These are phyloP conservation scores for Centruroides vittatus DNA, from an alignment of 1,140 invertebrate genomes.

Conservation along the genomic window DNA sequence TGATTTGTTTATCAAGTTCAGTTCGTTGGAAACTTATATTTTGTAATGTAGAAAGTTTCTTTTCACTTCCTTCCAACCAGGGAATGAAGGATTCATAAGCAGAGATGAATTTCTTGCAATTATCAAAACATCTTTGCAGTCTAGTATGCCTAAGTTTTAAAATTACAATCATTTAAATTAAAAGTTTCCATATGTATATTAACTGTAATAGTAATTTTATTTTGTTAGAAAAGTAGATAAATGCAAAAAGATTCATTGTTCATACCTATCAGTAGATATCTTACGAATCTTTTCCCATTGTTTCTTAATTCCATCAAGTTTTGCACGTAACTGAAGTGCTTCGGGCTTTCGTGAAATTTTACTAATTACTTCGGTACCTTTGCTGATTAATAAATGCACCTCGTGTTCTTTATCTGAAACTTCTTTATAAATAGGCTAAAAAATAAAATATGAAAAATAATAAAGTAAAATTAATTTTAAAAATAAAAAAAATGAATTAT, in stretches of 20 bases:
- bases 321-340: conserved; percentile 39
- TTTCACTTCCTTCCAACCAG: conserved; percentile 74
- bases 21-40: conserved; percentile 66
- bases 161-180: too few relatives aligned
- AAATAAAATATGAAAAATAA: neutral
- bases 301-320: conserved; percentile 70
- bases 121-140: conserved; percentile 76
- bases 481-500: too few relatives aligned
- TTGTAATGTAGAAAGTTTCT: conserved; percentile 60
- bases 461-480: too few relatives aligned
- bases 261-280: conserved; percentile 50
- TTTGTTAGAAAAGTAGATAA: too few relatives aligned
- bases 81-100: conserved; percentile 69
- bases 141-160: conserved; percentile 46
- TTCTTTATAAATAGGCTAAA: conserved; percentile 62
- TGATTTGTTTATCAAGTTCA: conserved; percentile 73
- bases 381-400: conserved; percentile 83
- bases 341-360: conserved; percentile 36
- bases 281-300: conserved; percentile 81
- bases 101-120: conserved; percentile 77
- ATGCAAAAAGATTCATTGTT: too few relatives aligned
- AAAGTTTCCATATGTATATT: too few relatives aligned
- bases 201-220: too few relatives aligned
- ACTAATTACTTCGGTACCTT: conserved; percentile 59
- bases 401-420: conserved; percentile 81